Base-by-base conservation (phyloP, 2,888 invertebrate genomes). In the Papilio demoleus region DNA sequence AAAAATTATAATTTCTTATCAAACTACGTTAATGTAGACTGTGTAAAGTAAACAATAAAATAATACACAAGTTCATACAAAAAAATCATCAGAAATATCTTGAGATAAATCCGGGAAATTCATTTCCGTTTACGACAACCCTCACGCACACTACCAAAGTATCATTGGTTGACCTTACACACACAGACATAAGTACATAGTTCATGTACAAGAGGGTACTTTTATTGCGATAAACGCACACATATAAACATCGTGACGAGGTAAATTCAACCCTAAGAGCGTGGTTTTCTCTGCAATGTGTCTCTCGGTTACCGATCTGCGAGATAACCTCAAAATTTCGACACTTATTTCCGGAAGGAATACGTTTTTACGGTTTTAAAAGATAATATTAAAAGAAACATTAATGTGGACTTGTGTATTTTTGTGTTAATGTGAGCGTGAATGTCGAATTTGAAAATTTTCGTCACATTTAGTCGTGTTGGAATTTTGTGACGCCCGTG, bases 281-380 rank as follows among this genome's bases (percentile, higher is more conserved):
- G 75, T 70, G 74, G 76, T 76, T 81, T 80, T 78, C 77, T 81
- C 81, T 79, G 81, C 84, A 84, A 83, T 82, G 84, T 85, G 88
- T 80, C 89, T 88, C 88, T 88, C 89, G 87, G 89, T 87, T 81
- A 83, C 84, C 85, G 85, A 86, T 87, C 84, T 81, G 80, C 75
- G 81, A 85, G 82, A 86, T 92, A 92, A 92, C 92, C 92, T 92
- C 85, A 89, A 92, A 92, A 86, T 83, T 81, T 73, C 14, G 76
- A 84, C 85, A 81, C 87, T 85, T 81, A 80, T 76, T 79, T 76
- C 75, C 72, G 77, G 75, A 84, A 70, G 77, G 79, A 83, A 79
- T 80, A 81, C 79, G 78, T 78, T 78, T 74, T 76, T n/a, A 70
- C 59, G 70, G 74, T 75, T 72, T 76, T 73, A 66, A 50, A 64